Conservation (phyloP, 2,797 vertebrate genomes). For the Sebastes diaconus region DNA sequence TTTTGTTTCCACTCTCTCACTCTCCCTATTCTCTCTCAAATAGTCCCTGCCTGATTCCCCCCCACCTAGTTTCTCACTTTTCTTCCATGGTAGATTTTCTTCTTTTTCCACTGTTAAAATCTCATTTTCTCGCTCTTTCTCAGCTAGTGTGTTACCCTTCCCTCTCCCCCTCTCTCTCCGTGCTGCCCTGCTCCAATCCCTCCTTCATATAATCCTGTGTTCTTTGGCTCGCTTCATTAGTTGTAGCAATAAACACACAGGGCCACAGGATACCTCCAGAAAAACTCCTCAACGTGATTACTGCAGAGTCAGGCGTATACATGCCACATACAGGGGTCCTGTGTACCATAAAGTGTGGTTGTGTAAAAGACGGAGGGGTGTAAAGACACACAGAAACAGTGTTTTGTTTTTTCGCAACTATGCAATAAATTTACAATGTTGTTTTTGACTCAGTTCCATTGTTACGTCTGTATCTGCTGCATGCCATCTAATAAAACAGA, state of each 20-base stretch:
- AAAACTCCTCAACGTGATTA: slow-evolving; percentile 58
- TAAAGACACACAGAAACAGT: neutral
- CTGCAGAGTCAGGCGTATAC: slow-evolving; percentile 43
- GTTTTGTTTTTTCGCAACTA: neutral
- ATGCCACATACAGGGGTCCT: slow-evolving; percentile 1
- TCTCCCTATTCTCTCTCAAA: neutral
- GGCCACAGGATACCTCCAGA: slow-evolving; percentile 60
- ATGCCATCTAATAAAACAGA: neutral
- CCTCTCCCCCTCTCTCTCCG: neutral
- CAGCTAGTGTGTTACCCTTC: neutral
- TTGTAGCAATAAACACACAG: slow-evolving; percentile 72
- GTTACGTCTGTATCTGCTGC: neutral
- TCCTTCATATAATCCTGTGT: slow-evolving; percentile 65
- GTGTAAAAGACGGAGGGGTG: neutral
- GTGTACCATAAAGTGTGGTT: slow-evolving; percentile 8
- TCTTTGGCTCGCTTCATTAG: slow-evolving; percentile 71
- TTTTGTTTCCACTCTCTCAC: neutral
- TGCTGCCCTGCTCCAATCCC: slow-evolving; percentile 38
- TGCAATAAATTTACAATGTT: too few relatives aligned
- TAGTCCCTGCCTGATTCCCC: neutral
- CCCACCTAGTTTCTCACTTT: slow-evolving; percentile 28
- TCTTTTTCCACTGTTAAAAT: slow-evolving; percentile 62
- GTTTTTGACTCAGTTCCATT: too few relatives aligned
- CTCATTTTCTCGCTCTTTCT: slow-evolving; percentile 40
- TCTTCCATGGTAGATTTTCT: slow-evolving; percentile 19